These are phyloP conservation scores for Climacteris rufus DNA, from an alignment of 2,113 vertebrate species.

Conservation along the genomic window DNA sequence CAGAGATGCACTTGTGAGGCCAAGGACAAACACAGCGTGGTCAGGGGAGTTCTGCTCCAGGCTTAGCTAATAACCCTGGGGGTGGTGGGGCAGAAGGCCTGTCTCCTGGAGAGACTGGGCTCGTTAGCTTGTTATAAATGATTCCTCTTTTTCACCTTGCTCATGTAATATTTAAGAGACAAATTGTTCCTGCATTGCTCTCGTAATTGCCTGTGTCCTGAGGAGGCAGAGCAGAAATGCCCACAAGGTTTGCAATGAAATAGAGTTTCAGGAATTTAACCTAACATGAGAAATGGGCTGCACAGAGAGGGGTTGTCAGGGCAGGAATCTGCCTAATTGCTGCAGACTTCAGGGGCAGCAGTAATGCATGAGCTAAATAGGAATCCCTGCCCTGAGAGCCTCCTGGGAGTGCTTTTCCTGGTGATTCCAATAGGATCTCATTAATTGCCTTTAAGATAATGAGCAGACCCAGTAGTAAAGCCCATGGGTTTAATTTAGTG, in stretches of 20 bases:
- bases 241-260: background rate
- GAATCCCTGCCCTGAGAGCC: background rate
- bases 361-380: background rate
- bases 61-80: background rate
- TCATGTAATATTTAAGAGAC: background rate
- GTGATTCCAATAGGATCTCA: background rate
- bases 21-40: background rate
- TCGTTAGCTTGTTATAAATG: background rate
- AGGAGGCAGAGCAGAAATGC: background rate
- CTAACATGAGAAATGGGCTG: background rate
- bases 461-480: background rate
- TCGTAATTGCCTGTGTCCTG: fast-evolving
- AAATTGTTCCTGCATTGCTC: background rate
- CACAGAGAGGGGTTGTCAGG: background rate
- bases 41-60: background rate
- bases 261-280: background rate
- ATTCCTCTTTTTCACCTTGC: background rate
- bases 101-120: background rate
- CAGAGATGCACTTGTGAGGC: background rate
- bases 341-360: background rate
- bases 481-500: background rate
- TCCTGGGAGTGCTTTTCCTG: background rate
- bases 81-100: background rate
- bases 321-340: background rate
- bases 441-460: background rate